phyloP scores from a whole-genome alignment of 2,888 invertebrate genomes.

The Homarus gammarus region DNA sequence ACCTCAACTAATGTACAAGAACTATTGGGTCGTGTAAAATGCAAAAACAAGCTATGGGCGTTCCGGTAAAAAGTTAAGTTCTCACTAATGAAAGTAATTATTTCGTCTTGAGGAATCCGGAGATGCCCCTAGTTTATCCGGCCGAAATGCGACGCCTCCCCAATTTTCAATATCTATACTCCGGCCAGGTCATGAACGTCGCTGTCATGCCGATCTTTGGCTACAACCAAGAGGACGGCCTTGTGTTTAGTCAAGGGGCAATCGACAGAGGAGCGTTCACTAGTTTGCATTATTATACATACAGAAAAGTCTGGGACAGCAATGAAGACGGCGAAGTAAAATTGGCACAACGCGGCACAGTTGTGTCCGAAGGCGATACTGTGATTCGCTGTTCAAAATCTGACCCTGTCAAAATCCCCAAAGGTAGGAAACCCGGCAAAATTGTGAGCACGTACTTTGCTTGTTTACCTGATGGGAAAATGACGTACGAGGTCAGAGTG shows the following conservation, averaged over 20 bases:
- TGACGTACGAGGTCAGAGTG: constrained; percentile 13
- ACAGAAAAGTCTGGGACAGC: not conserved
- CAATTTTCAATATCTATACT: constrained; percentile 3
- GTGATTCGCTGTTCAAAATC: not conserved
- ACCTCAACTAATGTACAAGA: not conserved
- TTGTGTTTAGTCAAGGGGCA: constrained; percentile 35
- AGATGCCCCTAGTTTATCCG: not conserved
- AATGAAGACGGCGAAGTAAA: not conserved
- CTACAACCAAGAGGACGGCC: constrained; percentile 35
- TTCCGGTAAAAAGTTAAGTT: not conserved
- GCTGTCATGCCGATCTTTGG: constrained; percentile 7
- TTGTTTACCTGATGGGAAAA: not conserved
- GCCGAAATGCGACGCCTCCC: not conserved
- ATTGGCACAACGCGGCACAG: not conserved
- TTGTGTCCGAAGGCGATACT: not conserved
- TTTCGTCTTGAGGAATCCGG: not conserved
- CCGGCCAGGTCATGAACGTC: constrained; percentile 1
- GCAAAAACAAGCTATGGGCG: constrained; percentile 37
- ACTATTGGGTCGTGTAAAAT: constrained; percentile 29
- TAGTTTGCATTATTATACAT: not conserved
- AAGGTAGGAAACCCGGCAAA: not conserved
- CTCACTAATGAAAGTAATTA: not conserved
- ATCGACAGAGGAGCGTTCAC: constrained; percentile 30
- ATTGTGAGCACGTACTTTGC: not conserved
- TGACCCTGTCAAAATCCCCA: not conserved